These are phyloP conservation scores for Trinectes maculatus DNA, from an alignment of 2,113 vertebrate genomes.

Conservation along the genomic window DNA sequence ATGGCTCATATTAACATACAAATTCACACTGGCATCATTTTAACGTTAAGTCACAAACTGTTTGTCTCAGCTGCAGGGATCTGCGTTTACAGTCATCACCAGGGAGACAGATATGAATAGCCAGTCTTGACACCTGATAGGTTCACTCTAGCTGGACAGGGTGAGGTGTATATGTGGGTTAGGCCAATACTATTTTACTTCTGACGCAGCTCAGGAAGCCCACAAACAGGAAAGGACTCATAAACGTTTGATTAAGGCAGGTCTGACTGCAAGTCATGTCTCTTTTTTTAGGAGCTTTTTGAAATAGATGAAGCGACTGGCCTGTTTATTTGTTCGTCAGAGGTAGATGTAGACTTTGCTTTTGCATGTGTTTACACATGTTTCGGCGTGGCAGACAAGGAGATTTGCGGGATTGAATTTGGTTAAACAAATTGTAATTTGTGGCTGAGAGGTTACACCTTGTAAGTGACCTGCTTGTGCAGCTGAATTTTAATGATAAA, in stretches of 20 bases:
- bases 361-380: conserved; percentile 34
- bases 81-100: conserved; percentile 63
- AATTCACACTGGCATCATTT: background rate
- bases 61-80: conserved; percentile 20
- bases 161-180: conserved; percentile 71
- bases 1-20: too few relatives aligned
- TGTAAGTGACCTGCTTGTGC: conserved; percentile 22
- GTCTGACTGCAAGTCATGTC: conserved; percentile 54
- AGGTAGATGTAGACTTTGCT: conserved; percentile 24
- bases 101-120: conserved; percentile 81
- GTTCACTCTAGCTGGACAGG: conserved; percentile 45
- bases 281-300: conserved; percentile 20
- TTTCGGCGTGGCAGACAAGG: background rate
- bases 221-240: conserved; percentile 45
- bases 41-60: conserved; percentile 23
- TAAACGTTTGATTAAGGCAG: conserved; percentile 32
- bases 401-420: conserved; percentile 19
- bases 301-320: conserved; percentile 31
- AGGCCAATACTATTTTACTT: conserved; percentile 14
- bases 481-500: background rate
- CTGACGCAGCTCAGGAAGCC: conserved; percentile 30
- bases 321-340: conserved; percentile 3
- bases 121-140: conserved; percentile 76
- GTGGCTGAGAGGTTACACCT: background rate
- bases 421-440: conserved; percentile 15